Base-by-base conservation (phyloP, 92 coral and sea anemone species). In the Phenganax stokvisi region DNA sequence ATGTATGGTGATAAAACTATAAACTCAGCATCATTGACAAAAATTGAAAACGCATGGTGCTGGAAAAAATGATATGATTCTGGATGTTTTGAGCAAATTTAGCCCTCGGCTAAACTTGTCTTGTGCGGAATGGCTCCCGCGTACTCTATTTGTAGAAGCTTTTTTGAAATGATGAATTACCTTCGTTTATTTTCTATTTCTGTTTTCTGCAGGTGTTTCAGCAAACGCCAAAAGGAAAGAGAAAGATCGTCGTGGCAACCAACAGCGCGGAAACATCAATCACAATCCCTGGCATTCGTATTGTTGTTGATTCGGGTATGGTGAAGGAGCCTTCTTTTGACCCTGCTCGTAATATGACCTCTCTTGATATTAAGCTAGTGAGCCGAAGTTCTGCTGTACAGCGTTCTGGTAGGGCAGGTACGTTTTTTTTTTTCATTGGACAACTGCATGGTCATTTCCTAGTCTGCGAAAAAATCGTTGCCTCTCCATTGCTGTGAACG, bases 191-290 rank as follows among this genome's bases (percentile, higher is more conserved):
- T 52, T 20, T n/a, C 51, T 8, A 54, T 73, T 15, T 56, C 76
- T 58, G 12, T 28, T 64, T 25, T 31, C 9, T 30, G n/a, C 56
- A 75, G 52, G 71, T 77, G 1, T 77, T 59, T 25, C 12, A 77
- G 58, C 12, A 9, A 59, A 60, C 81, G 17, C 81, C 81, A 4
- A 60, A 77, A n/a, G 82, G 89, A n/a, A 92, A 91, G 76, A 92
- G 98, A 52, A 94, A 94, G 76, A 89, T 94, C 9, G 85, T 94
- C 55, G 90, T 94, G 62, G 91, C 98, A 51, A 94, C 97, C 10
- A 94, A 94, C 83, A 92, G 98, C 85, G 98, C 98, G 0, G 98
- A 94, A 77, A 94, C 98, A 9, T 94, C 98, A 47, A 80, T 94
- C 71, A 94, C 98, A 8, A 92, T 94, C 57, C 89, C 91, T 1